These are phyloP conservation scores for Saccopteryx bilineata DNA, from an alignment of 2,113 vertebrate species.

Conservation along the genomic window DNA sequence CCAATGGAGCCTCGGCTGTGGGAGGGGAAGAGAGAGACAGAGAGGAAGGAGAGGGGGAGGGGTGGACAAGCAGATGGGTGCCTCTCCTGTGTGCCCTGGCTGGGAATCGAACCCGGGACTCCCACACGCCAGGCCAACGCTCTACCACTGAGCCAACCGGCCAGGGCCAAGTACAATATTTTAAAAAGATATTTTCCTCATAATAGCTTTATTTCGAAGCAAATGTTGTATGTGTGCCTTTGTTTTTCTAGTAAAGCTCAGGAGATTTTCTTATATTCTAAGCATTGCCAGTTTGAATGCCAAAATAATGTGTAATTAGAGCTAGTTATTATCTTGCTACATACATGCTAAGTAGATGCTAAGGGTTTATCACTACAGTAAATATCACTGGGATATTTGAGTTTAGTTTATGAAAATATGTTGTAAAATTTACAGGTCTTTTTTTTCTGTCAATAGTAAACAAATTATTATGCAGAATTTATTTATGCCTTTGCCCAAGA, in stretches of 20 bases:
- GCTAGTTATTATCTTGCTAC: conserved; percentile 68
- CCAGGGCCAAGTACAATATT: not conserved
- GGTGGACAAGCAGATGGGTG: too few species aligned
- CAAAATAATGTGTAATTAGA: conserved; percentile 74
- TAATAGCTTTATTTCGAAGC: conserved; percentile 52
- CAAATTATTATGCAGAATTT: conserved; percentile 52
- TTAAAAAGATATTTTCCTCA: conserved; percentile 13
- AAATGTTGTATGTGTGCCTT: conserved; percentile 49
- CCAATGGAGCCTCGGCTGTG: too few species aligned
- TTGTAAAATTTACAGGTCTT: conserved; percentile 48
- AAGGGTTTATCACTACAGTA: conserved; percentile 58
- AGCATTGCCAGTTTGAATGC: conserved; percentile 59
- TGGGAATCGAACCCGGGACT: too few species aligned
- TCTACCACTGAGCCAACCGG: too few species aligned
- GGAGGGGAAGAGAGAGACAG: too few species aligned
- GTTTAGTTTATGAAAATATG: conserved; percentile 65
- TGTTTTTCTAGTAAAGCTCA: conserved; percentile 51
- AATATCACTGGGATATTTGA: conserved; percentile 68
- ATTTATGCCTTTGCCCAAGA: conserved; percentile 44
- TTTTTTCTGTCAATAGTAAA: conserved; percentile 12
- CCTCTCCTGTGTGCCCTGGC: too few species aligned
- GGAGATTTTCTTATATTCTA: conserved; percentile 19
- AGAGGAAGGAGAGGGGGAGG: too few species aligned
- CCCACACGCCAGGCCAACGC: too few species aligned
- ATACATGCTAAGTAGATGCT: conserved; percentile 60